These are phyloP conservation scores for Heliconius hermathena DNA, from an alignment of 1,140 invertebrate genomes.

Conservation along the genomic window DNA sequence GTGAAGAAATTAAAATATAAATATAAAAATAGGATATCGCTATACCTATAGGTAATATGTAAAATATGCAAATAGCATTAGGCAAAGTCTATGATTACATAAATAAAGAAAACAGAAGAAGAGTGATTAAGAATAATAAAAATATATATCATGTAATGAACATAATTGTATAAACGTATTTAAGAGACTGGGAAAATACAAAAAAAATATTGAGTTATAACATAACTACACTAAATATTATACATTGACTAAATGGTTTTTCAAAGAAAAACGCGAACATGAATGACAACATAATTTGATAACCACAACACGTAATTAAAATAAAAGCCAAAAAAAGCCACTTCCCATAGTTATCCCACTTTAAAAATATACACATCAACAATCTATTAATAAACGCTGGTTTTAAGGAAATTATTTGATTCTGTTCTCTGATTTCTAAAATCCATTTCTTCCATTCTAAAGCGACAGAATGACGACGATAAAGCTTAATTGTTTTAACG, in stretches of 20 bases:
- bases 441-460: conserved; percentile 39
- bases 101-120: too few species aligned
- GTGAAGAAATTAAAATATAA: too few species aligned
- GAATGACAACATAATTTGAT: not conserved
- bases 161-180: too few species aligned
- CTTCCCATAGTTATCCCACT: not conserved
- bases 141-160: too few species aligned
- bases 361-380: conserved; percentile 25
- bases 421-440: too few species aligned
- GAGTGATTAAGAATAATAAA: too few species aligned
- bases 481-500: conserved; percentile 63
- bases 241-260: too few species aligned
- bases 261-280: not conserved
- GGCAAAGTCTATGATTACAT: too few species aligned
- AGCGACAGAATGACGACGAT: conserved; percentile 61
- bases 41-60: too few species aligned
- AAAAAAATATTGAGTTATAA: not conserved
- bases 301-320: not conserved
- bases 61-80: too few species aligned
- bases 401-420: conserved; percentile 37
- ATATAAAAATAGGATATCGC: too few species aligned
- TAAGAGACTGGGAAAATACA: too few species aligned
- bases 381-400: conserved; percentile 31
- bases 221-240: not conserved
- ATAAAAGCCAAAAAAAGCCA: not conserved